A percentile compares a stretch with the other conserved stretches of the same genome.
Conservation (phyloP, 1,140 invertebrate species). For the Dryas iulia region DNA sequence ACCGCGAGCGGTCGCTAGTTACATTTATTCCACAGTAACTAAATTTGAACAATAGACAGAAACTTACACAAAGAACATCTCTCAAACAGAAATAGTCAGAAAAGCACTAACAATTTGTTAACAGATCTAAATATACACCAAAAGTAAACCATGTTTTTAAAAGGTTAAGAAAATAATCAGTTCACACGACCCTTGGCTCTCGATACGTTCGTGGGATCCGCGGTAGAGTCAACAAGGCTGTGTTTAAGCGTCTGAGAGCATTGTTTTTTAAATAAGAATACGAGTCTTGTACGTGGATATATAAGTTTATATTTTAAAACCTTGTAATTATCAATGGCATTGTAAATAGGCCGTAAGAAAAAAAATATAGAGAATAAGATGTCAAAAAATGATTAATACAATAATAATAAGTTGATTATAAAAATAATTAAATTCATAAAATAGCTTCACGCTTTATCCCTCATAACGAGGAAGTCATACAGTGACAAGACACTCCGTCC, state of each 20-base stretch:
- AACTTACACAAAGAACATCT: not conserved
- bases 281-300: not conserved
- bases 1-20: too few relatives aligned
- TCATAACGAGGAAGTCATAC: too few relatives aligned
- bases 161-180: constrained; percentile 14
- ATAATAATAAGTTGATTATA: too few relatives aligned
- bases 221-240: constrained; percentile 37
- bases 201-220: constrained; percentile 34
- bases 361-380: not conserved
- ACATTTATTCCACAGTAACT: too few relatives aligned
- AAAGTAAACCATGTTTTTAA: not conserved
- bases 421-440: too few relatives aligned
- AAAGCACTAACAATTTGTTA: not conserved
- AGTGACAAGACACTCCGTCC: too few relatives aligned
- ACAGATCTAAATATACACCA: not conserved
- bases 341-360: not conserved
- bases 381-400: too few relatives aligned
- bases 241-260: constrained; percentile 26
- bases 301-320: not conserved
- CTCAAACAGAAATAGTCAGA: not conserved
- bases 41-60: too few relatives aligned
- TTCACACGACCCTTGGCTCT: constrained; percentile 39
- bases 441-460: too few relatives aligned
- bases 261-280: constrained; percentile 17
- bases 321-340: not conserved